Evolutionary conservation across 2,888 invertebrate genomes (phyloP).

Genomic region (Melipona bicolor): DNA sequence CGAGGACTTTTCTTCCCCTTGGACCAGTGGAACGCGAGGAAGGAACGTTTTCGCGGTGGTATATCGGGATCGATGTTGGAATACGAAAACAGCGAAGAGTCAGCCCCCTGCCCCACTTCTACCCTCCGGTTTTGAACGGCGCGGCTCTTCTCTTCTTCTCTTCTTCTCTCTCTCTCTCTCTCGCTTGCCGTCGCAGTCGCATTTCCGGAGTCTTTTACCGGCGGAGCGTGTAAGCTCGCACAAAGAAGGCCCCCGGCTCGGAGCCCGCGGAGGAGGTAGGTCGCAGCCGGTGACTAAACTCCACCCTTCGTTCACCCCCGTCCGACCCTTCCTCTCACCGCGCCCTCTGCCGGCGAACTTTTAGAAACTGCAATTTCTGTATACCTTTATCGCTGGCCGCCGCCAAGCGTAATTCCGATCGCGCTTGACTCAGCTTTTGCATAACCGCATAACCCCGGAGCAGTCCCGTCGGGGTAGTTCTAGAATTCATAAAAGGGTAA

Average conservation of each 20-base stretch:
- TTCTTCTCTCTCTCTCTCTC: background rate
- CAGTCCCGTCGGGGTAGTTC: constrained; percentile 61
- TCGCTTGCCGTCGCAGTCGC: constrained; percentile 60
- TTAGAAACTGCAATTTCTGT: constrained; percentile 72
- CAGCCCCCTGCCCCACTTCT: constrained; percentile 9
- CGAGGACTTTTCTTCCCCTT: constrained; percentile 16
- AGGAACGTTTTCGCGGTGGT: constrained; percentile 9
- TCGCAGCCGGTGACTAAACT: constrained; percentile 61
- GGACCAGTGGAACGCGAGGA: constrained; percentile 2
- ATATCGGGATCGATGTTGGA: constrained; percentile 69
- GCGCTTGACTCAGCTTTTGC: constrained; percentile 75
- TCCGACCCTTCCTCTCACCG: background rate
- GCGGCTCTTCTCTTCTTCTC: background rate
- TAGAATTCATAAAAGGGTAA: constrained; percentile 70
- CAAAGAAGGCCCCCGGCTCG: constrained; percentile 40
- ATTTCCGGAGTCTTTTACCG: constrained; percentile 70
- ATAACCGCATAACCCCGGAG: constrained; percentile 68
- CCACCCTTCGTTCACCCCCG: background rate
- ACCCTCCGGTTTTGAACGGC: constrained; percentile 34
- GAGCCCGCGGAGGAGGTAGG: constrained; percentile 35
- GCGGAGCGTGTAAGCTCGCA: constrained; percentile 59
- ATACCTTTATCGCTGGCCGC: constrained; percentile 71
- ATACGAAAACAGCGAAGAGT: constrained; percentile 70
- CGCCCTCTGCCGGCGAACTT: constrained; percentile 50
- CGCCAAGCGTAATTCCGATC: constrained; percentile 74